Evolutionary conservation across 2,113 vertebrate species (phyloP).

Genomic region (Mola mola): DNA sequence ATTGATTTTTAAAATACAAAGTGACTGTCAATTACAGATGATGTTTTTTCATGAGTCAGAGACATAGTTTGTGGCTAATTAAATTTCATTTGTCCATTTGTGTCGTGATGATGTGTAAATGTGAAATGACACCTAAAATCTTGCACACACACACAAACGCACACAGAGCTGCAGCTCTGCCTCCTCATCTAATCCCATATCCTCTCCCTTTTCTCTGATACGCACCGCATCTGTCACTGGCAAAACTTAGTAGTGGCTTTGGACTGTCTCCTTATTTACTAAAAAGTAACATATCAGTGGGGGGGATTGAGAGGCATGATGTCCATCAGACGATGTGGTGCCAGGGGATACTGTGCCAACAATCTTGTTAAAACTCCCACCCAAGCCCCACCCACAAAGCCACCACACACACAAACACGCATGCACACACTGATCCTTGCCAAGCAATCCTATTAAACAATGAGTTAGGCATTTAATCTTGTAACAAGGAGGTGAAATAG

Average conservation of each 20-base stretch:
- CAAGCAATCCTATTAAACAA: conserved; percentile 76
- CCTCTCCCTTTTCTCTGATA: background rate
- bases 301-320: conserved; percentile 21
- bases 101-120: conserved; percentile 2
- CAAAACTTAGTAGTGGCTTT: conserved; percentile 6
- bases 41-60: conserved; percentile 19
- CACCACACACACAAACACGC: conserved; percentile 28
- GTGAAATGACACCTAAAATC: conserved; percentile 13
- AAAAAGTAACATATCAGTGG: conserved; percentile 22
- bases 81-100: conserved; percentile 10
- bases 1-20: too few species aligned
- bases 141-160: background rate
- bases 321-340: conserved; percentile 50
- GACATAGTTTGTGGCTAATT: conserved; percentile 11
- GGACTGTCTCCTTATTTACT: conserved; percentile 16
- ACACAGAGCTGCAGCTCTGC: conserved; percentile 5
- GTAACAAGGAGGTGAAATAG: conserved; percentile 44
- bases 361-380: conserved; percentile 64
- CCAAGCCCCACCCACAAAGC: conserved; percentile 50
- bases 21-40: conserved; percentile 7
- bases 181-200: background rate
- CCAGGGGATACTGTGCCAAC: conserved; percentile 56
- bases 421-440: conserved; percentile 42
- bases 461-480: conserved; percentile 66
- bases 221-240: conserved; percentile 8